These are phyloP conservation scores for Cynocephalus volans DNA, from an alignment of 2,113 vertebrate genomes.

Conservation along the genomic window DNA sequence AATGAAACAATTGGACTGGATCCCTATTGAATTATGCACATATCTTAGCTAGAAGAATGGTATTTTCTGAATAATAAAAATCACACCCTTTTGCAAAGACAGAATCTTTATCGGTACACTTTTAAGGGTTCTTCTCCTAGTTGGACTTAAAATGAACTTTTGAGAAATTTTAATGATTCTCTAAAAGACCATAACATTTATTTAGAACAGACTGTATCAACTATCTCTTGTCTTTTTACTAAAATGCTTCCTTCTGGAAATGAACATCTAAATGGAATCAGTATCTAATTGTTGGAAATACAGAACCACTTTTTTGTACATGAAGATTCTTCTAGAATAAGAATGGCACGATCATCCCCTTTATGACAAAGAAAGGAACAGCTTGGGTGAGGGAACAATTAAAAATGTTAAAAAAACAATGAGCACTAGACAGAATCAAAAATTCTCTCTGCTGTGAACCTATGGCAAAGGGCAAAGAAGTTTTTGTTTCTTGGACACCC, in stretches of 20 bases:
- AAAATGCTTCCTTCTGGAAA: neutral
- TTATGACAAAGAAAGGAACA: neutral
- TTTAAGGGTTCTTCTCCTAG: constrained; percentile 34
- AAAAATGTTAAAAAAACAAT: neutral
- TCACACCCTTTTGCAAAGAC: constrained; percentile 54
- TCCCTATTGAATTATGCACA: constrained; percentile 80
- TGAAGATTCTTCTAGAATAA: neutral
- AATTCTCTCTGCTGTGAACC: neutral
- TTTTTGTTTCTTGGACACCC: neutral
- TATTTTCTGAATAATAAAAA: constrained; percentile 76
- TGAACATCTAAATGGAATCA: neutral
- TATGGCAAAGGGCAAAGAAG: neutral
- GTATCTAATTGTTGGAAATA: constrained; percentile 16
- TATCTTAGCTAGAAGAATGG: constrained; percentile 73
- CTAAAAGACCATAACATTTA: constrained; percentile 1
- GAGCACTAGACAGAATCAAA: neutral
- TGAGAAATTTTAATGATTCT: neutral
- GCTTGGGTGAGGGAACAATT: neutral
- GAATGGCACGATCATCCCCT: neutral
- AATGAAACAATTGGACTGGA: constrained; percentile 78
- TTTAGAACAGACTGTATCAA: neutral
- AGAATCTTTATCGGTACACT: constrained; percentile 53
- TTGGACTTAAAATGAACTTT: constrained; percentile 59
- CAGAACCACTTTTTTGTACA: neutral
- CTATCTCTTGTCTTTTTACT: neutral